Evolutionary conservation across 30 jellyfish, hydroid and myxozoan species (phyloP), one percentile per base, ranked within the genome.

Genomic region (Calvadosia cruxmelitensis): DNA sequence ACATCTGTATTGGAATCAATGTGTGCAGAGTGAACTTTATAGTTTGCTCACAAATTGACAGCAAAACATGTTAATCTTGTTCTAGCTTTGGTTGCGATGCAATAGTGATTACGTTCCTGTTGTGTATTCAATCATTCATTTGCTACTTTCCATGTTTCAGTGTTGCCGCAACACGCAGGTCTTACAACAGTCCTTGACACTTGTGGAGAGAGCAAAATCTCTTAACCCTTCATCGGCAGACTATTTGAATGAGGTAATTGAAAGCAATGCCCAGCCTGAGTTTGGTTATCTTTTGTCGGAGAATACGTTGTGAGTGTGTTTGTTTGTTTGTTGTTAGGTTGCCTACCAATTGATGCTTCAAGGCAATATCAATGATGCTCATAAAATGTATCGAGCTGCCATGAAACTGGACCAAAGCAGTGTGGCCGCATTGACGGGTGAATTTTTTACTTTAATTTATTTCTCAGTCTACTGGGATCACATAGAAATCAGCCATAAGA

Each of bases 341-440:
- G 98, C 94, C 33, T 81, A 81, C 66, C 95, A 89, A 48, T 49
- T 76, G 27, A 64, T 81, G 35, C 73, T 89, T 24, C 76, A 57
- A 29, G 85, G 81, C 35, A 70, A 84, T 0, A 29, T 68, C 62
- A 78, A 69, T 31, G 98, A 89, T 62, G 84, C 95, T 12, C 53
- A 78, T 33, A 81, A 74, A 52, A 49, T 72, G 63, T 89, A 81
- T 63, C 78, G 71, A 30, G 93, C 73, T 49, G 98, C 98, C 5
- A 89, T 89, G 98, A 89, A 89, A 63, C 71, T 89, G 12, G 98
- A 89, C 53, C 94, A 89, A 73, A 72, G 94, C 26, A 89, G 98
- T 71, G 98, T 89, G 25, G 74, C 84, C 2, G 98, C 98, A 2
- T 64, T 89, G 34, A 89, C 93, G 2, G 98, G 98, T 80, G 24